These are phyloP conservation scores for Pteronotus mesoamericanus DNA, from an alignment of 2,797 vertebrate species.

Conservation along the genomic window DNA sequence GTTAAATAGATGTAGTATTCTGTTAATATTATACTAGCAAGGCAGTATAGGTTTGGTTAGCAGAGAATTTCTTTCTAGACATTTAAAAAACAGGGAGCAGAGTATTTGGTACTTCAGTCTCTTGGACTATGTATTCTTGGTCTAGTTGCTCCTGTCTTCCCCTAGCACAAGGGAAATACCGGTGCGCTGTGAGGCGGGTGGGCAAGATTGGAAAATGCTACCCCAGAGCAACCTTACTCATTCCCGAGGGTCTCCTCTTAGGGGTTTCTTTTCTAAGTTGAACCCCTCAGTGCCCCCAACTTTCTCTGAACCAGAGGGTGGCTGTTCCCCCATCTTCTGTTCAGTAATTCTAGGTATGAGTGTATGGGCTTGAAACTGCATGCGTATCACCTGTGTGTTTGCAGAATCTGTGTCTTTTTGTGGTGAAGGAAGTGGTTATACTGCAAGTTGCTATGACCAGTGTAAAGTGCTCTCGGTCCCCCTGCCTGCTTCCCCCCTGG, in stretches of 20 bases:
- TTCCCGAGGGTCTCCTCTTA: rapidly evolving
- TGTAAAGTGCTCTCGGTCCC: not conserved
- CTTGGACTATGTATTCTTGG: not conserved
- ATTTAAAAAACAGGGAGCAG: not conserved
- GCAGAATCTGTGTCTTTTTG: not conserved
- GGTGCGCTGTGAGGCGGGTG: not conserved
- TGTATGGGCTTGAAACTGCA: not conserved
- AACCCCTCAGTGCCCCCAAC: not conserved
- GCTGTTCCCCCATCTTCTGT: not conserved
- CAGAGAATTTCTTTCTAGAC: not conserved
- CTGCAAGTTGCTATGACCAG: not conserved
- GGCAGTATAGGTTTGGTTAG: not conserved
- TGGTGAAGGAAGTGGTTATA: not conserved
- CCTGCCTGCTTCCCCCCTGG: not conserved
- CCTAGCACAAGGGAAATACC: not conserved
- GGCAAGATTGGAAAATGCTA: not conserved
- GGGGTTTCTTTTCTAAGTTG: not conserved
- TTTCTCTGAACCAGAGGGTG: not conserved
- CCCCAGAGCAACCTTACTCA: not conserved
- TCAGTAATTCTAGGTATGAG: not conserved
- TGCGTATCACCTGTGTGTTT: not conserved
- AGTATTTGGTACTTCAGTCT: not conserved
- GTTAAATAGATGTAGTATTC: not conserved
- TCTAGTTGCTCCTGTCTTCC: not conserved
- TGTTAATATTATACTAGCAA: not conserved